Conservation (phyloP, 2,888 invertebrate genomes). For the Leptopilina myrica region DNA sequence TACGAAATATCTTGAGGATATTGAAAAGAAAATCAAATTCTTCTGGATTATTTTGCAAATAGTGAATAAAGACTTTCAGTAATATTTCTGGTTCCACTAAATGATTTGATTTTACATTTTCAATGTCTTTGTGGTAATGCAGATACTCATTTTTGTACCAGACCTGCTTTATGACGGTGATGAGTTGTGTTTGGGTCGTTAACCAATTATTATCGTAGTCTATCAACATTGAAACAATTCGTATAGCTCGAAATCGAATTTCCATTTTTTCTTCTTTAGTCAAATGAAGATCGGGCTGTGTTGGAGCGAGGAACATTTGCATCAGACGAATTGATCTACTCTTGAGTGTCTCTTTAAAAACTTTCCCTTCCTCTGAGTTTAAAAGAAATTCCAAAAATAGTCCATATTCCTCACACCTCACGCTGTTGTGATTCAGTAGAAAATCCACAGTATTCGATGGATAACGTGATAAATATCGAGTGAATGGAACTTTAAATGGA, state of each 20-base stretch:
- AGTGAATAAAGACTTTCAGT: conserved; percentile 93
- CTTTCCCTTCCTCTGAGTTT: conserved; percentile 87
- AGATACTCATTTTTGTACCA: conserved; percentile 92
- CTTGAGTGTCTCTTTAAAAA: conserved; percentile 89
- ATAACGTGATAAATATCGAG: conserved; percentile 92
- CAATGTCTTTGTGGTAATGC: conserved; percentile 87
- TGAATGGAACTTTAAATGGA: conserved; percentile 91
- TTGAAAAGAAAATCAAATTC: conserved; percentile 96
- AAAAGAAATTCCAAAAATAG: conserved; percentile 90
- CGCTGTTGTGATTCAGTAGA: conserved; percentile 87
- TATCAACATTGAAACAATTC: conserved; percentile 88
- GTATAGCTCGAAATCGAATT: conserved; percentile 90
- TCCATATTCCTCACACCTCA: conserved; percentile 91
- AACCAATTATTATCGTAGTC: conserved; percentile 94
- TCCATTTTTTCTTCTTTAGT: conserved; percentile 83
- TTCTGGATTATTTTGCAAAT: conserved; percentile 92
- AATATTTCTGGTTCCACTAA: conserved; percentile 96
- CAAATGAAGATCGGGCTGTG: conserved; percentile 75
- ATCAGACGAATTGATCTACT: conserved; percentile 81
- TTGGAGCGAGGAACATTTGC: conserved; percentile 79
- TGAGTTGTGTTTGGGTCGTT: conserved; percentile 86
- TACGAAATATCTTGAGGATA: conserved; percentile 90
- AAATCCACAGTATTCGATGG: conserved; percentile 89
- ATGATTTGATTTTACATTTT: conserved; percentile 90
- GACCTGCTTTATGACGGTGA: conserved; percentile 87